Base-by-base conservation (phyloP, 2,797 vertebrate genomes). In the Eulemur rubriventer region DNA sequence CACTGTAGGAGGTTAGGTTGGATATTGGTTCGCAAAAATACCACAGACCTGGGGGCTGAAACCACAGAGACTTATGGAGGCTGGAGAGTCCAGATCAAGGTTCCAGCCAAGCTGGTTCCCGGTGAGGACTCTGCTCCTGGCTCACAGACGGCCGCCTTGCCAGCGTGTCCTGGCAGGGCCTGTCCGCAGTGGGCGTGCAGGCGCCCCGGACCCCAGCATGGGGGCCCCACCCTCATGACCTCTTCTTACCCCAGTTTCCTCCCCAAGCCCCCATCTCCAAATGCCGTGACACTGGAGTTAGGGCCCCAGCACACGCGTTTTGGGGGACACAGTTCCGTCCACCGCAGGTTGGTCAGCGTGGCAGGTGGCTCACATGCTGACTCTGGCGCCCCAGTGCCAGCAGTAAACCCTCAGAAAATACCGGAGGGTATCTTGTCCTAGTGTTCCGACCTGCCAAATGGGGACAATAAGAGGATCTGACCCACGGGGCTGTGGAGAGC, bases 71-170 rank as follows among this genome's bases (percentile, higher is more conserved):
- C 26, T 28, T 72, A 48, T 48, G n/a, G 65, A 81, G 38, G 17
- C 38, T 43, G 30, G 41, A 3, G 50, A 65, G 57, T 35, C 35
- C 11, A 24, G 43, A 28, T 7, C 16, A 7, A 43, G 9, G 24
- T 16, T 24, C 17, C 20, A 9, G 43, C 43, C 10, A 24, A 12
- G 2, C 1, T 17, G 16, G 41, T 17, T 12, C 5, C 48, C 2
- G 22, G 35, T 22, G 20, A 41, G 7, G 61, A 18, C 18, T 52
- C 35, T 43, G 35, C 33, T 67, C 38, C 48, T 79, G n/a, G 35
- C 61, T 43, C 24, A 38, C 22, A 55, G 76, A 79, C 30, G 12
- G 13, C 14, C 2, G 33, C 43, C 30, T 33, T 79, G 22, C 26
- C 16, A 18, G 22, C 17, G 3, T 4, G 7, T 41, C 46, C 73